Conservation (phyloP, 2,888 invertebrate species). For the Ophion ventricosus region DNA sequence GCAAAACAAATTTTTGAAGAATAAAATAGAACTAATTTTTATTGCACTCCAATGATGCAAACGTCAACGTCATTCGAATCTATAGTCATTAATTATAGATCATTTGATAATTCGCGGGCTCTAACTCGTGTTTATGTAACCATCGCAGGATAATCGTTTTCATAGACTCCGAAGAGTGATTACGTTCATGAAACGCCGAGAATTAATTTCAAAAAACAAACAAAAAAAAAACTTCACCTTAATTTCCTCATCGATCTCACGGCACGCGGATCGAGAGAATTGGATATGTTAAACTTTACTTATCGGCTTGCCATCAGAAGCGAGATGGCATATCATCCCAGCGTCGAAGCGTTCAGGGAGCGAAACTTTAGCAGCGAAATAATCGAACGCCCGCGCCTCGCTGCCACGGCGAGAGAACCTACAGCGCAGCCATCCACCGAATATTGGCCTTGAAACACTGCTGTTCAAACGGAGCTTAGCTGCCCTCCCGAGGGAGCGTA, state of each 20-base stretch:
- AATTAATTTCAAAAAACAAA: background rate
- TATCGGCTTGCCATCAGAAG: constrained; percentile 45
- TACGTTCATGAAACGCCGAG: background rate
- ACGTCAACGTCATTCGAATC: too few relatives aligned
- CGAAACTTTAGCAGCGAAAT: constrained; percentile 58
- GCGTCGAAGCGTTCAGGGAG: constrained; percentile 44
- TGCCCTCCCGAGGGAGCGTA: constrained; percentile 69
- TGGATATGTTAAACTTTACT: constrained; percentile 42
- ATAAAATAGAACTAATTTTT: too few relatives aligned
- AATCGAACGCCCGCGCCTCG: constrained; percentile 53
- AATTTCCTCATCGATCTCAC: constrained; percentile 53
- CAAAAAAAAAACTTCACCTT: constrained; percentile 11
- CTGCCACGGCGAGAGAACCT: background rate
- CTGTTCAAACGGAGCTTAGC: constrained; percentile 76
- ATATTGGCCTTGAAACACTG: constrained; percentile 43
- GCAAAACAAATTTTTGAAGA: too few relatives aligned
- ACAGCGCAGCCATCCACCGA: background rate
- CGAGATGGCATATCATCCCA: constrained; percentile 31
- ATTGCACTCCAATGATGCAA: too few relatives aligned
- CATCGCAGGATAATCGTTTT: constrained; percentile 2
- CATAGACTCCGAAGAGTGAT: constrained; percentile 2
- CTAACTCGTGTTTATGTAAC: background rate
- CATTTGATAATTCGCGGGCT: too few relatives aligned
- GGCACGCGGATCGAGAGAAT: constrained; percentile 27
- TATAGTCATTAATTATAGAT: too few relatives aligned